Percentiles rank a stretch among this genome's conserved stretches.
phyloP scores from a whole-genome alignment of 2,113 vertebrate genomes.

The Jacana jacana region DNA sequence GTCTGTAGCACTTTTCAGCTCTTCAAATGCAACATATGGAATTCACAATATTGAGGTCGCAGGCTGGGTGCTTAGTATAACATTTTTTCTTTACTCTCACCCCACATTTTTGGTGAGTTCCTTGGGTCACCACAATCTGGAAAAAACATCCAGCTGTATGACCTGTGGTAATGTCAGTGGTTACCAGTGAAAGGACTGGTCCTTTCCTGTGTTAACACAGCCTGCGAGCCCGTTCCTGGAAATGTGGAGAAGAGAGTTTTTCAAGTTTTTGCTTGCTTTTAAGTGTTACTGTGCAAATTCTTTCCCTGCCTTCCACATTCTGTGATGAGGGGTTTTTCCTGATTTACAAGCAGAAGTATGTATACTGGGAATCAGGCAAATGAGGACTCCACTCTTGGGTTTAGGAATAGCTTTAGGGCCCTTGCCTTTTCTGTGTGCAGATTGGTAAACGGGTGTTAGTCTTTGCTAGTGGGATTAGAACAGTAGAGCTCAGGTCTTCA shows the following conservation, averaged over 20 bases:
- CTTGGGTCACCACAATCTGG: background rate
- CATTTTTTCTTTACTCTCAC: background rate
- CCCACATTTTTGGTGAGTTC: background rate
- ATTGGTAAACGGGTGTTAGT: background rate
- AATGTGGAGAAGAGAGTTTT: background rate
- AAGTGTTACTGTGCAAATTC: background rate
- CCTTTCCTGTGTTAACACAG: background rate
- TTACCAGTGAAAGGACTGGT: background rate
- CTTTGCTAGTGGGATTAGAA: background rate
- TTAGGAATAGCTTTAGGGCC: background rate
- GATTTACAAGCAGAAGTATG: background rate
- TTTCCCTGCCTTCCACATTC: background rate
- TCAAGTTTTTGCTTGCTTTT: background rate
- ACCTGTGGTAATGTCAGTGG: background rate
- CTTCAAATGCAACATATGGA: background rate
- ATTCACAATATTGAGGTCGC: background rate
- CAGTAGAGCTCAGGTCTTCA: background rate
- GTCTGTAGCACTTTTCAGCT: background rate
- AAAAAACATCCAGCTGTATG: background rate
- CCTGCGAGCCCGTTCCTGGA: background rate
- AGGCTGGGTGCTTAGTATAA: background rate
- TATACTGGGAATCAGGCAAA: background rate
- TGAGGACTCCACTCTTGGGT: background rate
- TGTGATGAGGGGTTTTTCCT: background rate
- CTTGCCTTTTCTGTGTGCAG: background rate